Conservation (phyloP, 2,113 vertebrate species). For the Antechinus flavipes region DNA sequence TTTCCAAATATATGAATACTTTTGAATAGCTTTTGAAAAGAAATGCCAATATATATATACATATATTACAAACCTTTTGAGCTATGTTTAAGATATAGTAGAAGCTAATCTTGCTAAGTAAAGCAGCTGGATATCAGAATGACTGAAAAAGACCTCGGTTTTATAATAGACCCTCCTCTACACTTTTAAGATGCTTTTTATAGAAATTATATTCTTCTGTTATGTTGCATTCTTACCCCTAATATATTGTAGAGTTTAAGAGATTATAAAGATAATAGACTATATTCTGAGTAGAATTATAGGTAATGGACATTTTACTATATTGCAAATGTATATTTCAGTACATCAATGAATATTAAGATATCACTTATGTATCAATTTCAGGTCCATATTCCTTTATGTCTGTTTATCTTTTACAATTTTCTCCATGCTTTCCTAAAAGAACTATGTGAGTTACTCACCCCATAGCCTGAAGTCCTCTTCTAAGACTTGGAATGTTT, state of each 20-base stretch:
- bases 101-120: background rate
- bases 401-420: background rate
- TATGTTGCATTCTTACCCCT: background rate
- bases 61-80: background rate
- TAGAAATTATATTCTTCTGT: background rate
- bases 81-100: background rate
- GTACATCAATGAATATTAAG: background rate
- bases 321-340: background rate
- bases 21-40: background rate
- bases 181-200: background rate
- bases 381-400: background rate
- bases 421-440: background rate
- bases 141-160: background rate
- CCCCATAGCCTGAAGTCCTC: background rate
- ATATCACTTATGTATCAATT: background rate
- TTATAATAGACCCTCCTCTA: background rate
- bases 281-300: background rate
- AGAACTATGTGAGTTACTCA: background rate
- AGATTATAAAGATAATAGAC: background rate
- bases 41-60: background rate
- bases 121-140: background rate
- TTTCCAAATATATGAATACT: too few species aligned
- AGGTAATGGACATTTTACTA: background rate
- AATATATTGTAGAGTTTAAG: background rate
- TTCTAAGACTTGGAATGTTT: background rate